Evolutionary conservation across 2,113 vertebrate species (phyloP).

Genomic region (Grallaria varia): DNA sequence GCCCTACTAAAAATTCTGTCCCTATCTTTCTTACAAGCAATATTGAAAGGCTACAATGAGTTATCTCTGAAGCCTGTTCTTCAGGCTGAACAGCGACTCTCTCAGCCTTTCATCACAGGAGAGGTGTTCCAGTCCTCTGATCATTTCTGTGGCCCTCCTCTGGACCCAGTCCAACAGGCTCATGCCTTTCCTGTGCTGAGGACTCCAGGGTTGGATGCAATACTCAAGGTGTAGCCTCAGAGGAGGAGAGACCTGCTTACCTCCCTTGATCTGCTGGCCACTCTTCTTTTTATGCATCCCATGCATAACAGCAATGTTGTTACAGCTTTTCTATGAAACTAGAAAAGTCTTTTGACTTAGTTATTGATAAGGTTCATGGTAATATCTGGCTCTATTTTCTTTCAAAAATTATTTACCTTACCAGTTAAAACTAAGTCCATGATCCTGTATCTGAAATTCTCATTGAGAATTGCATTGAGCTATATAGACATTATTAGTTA

Average conservation of each 20-base stretch:
- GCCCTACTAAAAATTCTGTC: neutral
- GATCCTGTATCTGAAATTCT: neutral
- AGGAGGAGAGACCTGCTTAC: neutral
- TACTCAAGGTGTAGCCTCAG: fast-evolving
- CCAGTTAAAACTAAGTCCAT: neutral
- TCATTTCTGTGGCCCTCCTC: neutral
- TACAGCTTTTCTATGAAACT: neutral
- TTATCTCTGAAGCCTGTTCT: neutral
- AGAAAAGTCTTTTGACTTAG: neutral
- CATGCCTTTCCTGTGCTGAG: neutral
- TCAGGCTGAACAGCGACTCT: neutral
- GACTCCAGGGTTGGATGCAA: neutral
- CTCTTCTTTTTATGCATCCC: no score
- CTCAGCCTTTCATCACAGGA: neutral
- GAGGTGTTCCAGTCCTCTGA: neutral
- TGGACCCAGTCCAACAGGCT: neutral
- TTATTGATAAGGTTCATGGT: neutral
- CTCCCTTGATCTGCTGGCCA: neutral
- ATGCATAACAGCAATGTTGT: neutral
- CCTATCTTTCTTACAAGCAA: neutral
- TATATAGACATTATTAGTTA: neutral
- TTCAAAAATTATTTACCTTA: neutral
- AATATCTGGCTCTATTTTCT: neutral
- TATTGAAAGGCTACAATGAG: neutral
- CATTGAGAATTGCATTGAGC: neutral